A percentile compares a stretch with the other conserved stretches of the same genome.
Evolutionary conservation across 2,797 vertebrate genomes (phyloP).

Genomic region (Manis crassicaudata): DNA sequence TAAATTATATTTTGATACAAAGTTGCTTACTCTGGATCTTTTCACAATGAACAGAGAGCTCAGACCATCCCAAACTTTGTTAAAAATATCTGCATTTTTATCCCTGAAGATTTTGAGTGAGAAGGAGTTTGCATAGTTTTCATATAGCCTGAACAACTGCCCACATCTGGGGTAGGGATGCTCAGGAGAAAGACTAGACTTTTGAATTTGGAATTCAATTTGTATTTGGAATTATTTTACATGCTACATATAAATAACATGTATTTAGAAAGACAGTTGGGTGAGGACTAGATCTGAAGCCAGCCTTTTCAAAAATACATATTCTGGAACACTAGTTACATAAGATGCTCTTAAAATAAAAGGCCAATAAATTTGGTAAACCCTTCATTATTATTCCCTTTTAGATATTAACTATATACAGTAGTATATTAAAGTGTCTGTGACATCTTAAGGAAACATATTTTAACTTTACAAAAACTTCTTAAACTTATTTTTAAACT

Average conservation of each 20-base stretch:
- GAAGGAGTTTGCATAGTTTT: neutral
- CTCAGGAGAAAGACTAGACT: neutral
- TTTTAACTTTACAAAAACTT: neutral
- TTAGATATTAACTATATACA: neutral
- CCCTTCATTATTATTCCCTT: neutral
- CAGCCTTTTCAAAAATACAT: neutral
- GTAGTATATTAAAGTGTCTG: neutral
- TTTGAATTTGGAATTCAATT: too few species aligned
- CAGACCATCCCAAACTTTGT: neutral
- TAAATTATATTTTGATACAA: neutral
- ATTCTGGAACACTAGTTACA: neutral
- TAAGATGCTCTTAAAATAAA: neutral
- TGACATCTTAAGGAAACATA: neutral
- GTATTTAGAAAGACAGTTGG: neutral
- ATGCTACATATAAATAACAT: neutral
- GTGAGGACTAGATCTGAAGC: slow-evolving; percentile 19
- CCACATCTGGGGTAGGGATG: neutral
- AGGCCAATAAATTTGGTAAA: neutral
- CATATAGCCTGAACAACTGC: neutral
- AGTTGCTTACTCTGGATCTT: neutral
- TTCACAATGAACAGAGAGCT: neutral
- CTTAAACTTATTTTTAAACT: neutral
- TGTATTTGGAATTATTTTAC: slow-evolving; percentile 4
- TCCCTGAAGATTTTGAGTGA: neutral
- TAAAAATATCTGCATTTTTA: neutral